Percentiles rank a stretch among this genome's conserved stretches.
phyloP scores from a whole-genome alignment of 2,113 vertebrate genomes.

The Oceanites oceanicus region DNA sequence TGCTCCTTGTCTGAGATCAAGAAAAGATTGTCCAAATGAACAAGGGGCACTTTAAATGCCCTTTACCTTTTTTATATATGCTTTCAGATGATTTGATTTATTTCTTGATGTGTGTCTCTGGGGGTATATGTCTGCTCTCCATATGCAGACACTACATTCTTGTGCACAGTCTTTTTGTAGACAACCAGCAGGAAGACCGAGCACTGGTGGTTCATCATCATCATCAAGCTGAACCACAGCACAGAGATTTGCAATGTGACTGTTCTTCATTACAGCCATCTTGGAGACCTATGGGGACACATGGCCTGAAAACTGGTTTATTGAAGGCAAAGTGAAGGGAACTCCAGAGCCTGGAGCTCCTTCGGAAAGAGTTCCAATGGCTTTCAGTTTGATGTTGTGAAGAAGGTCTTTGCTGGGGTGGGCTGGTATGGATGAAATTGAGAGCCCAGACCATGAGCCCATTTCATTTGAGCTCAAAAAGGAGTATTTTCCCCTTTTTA shows the following conservation, averaged over 20 bases:
- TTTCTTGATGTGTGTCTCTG: neutral
- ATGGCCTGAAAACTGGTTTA: neutral
- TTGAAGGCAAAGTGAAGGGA: neutral
- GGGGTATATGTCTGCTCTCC: neutral
- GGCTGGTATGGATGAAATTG: neutral
- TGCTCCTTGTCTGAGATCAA: neutral
- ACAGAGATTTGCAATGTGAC: rapidly evolving
- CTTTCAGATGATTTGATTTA: neutral
- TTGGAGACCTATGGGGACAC: neutral
- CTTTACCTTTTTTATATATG: neutral
- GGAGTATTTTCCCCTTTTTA: neutral
- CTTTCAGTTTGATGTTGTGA: neutral
- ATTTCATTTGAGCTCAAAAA: neutral
- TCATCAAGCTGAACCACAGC: neutral
- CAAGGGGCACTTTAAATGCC: neutral
- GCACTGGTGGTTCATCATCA: neutral
- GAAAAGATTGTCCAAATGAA: neutral
- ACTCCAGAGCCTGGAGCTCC: neutral
- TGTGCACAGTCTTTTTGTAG: neutral
- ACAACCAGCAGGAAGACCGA: neutral
- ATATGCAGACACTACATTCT: neutral
- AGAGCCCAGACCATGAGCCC: neutral
- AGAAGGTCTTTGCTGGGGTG: neutral
- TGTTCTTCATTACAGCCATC: neutral
- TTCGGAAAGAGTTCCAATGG: neutral